These are phyloP conservation scores for Chelidonichthys spinosus DNA, from an alignment of 2,797 vertebrate genomes.

Conservation along the genomic window DNA sequence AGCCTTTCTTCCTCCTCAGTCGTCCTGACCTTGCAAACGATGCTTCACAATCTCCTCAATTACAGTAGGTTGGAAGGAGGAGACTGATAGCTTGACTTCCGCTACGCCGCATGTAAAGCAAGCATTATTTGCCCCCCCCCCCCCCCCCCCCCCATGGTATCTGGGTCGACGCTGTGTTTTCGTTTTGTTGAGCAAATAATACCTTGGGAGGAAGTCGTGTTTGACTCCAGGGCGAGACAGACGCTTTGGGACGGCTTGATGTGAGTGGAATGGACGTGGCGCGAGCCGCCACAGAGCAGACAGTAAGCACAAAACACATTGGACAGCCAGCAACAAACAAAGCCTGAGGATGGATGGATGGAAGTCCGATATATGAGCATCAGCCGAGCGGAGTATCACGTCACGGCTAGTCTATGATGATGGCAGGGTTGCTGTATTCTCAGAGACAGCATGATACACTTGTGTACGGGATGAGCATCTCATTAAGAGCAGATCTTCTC, in stretches of 20 bases:
- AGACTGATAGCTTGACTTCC: constrained; percentile 70
- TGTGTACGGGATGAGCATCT: constrained; percentile 26
- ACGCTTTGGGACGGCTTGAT: constrained; percentile 56
- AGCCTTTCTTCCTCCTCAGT: constrained; percentile 72
- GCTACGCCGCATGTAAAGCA: constrained; percentile 67
- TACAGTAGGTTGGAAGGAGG: constrained; percentile 70
- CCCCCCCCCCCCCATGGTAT: constrained; percentile 58
- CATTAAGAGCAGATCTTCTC: constrained; percentile 26
- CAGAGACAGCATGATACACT: constrained; percentile 27
- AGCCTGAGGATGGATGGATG: constrained; percentile 56
- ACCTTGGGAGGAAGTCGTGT: constrained; percentile 59
- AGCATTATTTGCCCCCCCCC: constrained; percentile 53
- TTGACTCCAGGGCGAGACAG: constrained; percentile 49
- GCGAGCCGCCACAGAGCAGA: constrained; percentile 52
- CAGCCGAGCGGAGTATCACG: constrained; percentile 33
- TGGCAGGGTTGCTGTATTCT: constrained; percentile 27
- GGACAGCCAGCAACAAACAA: constrained; percentile 60
- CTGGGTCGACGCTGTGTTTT: constrained; percentile 68
- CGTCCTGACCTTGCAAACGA: constrained; percentile 73
- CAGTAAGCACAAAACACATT: constrained; percentile 57
- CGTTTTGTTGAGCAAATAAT: constrained; percentile 66
- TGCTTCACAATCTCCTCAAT: constrained; percentile 75
- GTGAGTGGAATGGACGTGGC: constrained; percentile 63
- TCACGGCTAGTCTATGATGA: constrained; percentile 44
- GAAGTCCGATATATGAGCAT: constrained; percentile 47